These are phyloP conservation scores for Crotalus viridis DNA, from an alignment of 2,113 vertebrate genomes.

Conservation along the genomic window DNA sequence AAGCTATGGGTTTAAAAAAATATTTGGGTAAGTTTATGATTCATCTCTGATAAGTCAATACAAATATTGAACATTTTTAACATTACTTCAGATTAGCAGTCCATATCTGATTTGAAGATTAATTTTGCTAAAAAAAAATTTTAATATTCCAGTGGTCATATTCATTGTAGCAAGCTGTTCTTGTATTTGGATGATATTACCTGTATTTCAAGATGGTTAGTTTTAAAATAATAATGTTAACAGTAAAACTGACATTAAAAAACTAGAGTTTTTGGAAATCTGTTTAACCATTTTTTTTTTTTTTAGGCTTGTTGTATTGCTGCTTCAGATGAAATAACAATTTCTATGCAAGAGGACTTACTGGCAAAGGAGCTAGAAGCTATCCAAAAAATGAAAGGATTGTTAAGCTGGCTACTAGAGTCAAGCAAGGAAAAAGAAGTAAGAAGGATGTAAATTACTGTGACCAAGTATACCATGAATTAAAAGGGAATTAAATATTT, in stretches of 20 bases:
- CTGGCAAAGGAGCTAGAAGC: constrained; percentile 76
- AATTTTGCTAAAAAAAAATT: not conserved
- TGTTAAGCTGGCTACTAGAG: constrained; percentile 73
- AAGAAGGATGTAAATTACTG: constrained; percentile 21
- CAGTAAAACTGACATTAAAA: not conserved
- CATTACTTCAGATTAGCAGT: not conserved
- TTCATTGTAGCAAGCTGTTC: not conserved
- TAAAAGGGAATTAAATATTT: not conserved
- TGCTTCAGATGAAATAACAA: constrained; percentile 53
- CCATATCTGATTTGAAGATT: not conserved
- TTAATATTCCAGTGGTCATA: not conserved
- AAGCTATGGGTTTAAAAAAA: not conserved
- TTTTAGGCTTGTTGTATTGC: constrained; percentile 64
- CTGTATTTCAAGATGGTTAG: not conserved
- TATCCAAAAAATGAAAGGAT: constrained; percentile 71
- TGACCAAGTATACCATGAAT: not conserved
- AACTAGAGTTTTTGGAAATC: not conserved
- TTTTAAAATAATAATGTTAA: not conserved
- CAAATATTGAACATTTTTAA: not conserved
- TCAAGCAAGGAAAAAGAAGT: constrained; percentile 70
- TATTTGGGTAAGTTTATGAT: not conserved
- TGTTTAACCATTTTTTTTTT: constrained; percentile 30
- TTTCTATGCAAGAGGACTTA: constrained; percentile 72
- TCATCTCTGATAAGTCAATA: not conserved
- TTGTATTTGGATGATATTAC: not conserved